Conservation (phyloP, 2,797 vertebrate species). For the Fundulus diaphanus region DNA sequence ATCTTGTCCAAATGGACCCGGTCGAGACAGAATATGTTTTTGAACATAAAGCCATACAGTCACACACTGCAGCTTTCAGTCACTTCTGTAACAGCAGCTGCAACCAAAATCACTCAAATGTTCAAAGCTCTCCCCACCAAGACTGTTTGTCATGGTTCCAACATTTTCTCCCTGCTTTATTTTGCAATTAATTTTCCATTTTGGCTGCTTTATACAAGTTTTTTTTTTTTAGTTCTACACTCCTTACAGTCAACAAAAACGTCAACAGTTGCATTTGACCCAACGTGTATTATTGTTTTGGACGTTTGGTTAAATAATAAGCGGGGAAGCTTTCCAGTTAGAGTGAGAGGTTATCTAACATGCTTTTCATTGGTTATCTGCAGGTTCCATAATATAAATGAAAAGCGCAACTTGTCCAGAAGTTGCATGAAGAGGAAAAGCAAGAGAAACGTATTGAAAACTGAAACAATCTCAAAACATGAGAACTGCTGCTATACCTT, state of each 20-base stretch:
- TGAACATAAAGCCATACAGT: slow-evolving; percentile 22
- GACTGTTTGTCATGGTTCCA: background rate
- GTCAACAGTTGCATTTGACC: background rate
- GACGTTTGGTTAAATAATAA: background rate
- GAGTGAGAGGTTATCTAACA: background rate
- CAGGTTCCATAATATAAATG: background rate
- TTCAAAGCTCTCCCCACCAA: background rate
- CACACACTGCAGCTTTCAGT: slow-evolving; percentile 2
- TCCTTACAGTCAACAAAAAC: background rate
- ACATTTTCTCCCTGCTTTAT: background rate
- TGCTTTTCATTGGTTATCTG: background rate
- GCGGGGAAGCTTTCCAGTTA: background rate
- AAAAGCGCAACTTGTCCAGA: background rate
- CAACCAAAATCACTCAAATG: background rate
- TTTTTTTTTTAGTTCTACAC: background rate
- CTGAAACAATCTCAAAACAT: background rate
- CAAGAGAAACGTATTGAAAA: background rate
- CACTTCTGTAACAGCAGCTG: background rate
- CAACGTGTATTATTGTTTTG: background rate
- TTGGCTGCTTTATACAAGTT: background rate
- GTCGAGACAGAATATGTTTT: slow-evolving; percentile 33
- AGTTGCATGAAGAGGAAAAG: background rate
- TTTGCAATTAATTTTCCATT: background rate
- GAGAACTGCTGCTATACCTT: background rate
- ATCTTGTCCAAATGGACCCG: slow-evolving; percentile 43